Percentiles rank a stretch among this genome's conserved stretches.
phyloP scores from a whole-genome alignment of 2,888 invertebrate genomes.

The Rhagium mordax region DNA sequence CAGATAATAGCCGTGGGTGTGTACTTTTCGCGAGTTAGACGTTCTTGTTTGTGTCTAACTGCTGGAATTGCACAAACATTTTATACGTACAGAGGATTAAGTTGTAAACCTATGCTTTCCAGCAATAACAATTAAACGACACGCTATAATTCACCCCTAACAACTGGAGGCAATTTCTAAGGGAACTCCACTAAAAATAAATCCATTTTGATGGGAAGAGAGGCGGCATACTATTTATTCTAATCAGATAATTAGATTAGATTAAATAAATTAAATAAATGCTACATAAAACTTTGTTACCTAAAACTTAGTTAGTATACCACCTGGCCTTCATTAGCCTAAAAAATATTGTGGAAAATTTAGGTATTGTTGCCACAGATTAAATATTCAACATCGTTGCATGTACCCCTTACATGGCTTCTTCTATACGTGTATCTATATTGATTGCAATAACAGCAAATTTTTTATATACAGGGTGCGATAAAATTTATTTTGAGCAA shows the following conservation, averaged over 20 bases:
- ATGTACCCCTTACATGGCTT: no score
- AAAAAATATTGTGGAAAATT: no score
- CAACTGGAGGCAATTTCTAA: background rate
- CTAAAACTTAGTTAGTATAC: no score
- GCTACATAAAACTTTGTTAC: no score
- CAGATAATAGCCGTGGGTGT: constrained; percentile 32
- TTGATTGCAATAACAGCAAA: no score
- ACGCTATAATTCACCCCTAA: constrained; percentile 1
- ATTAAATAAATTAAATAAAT: background rate
- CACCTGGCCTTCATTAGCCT: no score
- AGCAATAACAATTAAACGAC: constrained; percentile 10
- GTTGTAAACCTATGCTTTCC: constrained; percentile 7
- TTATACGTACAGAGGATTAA: constrained; percentile 28
- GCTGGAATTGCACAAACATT: constrained; percentile 26
- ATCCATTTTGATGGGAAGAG: background rate
- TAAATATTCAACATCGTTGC: no score
- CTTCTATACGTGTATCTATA: no score
- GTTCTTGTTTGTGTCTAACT: constrained; percentile 27
- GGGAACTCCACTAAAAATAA: background rate
- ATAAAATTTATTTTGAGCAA: no score
- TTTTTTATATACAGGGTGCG: no score
- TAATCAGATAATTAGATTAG: background rate
- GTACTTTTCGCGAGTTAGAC: constrained; percentile 32
- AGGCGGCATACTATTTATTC: background rate
- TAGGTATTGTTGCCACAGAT: no score